Evolutionary conservation across 1,140 invertebrate species (phyloP).

Genomic region (Cecropterus lyciades): DNA sequence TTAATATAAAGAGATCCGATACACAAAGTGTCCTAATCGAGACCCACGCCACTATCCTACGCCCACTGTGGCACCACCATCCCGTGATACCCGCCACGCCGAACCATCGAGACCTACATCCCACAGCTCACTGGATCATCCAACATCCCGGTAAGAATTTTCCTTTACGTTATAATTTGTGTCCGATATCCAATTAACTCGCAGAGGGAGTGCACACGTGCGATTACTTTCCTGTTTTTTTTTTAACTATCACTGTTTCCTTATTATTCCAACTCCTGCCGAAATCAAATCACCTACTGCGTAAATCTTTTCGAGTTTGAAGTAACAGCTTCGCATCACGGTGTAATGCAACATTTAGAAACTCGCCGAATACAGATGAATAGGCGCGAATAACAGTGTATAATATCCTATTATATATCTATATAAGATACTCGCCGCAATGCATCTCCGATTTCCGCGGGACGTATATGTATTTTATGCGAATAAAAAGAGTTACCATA

Average conservation of each 20-base stretch:
- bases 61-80: conserved; percentile 71
- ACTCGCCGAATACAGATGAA: too few species aligned
- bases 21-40: conserved; percentile 64
- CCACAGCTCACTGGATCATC: conserved; percentile 79
- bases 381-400: too few species aligned
- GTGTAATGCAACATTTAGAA: too few species aligned
- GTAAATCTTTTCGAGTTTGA: neutral
- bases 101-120: conserved; percentile 78
- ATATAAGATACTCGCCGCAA: too few species aligned
- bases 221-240: neutral
- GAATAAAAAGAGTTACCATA: too few species aligned
- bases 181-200: conserved; percentile 63
- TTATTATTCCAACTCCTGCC: conserved; percentile 28
- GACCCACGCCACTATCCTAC: conserved; percentile 72
- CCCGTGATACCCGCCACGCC: conserved; percentile 74
- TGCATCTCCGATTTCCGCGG: too few species aligned
- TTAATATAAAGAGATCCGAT: conserved; percentile 49
- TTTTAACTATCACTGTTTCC: conserved; percentile 18
- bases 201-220: neutral
- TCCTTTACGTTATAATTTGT: conserved; percentile 79
- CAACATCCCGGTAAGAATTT: conserved; percentile 78
- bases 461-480: too few species aligned
- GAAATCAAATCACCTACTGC: conserved; percentile 11
- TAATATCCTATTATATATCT: too few species aligned
- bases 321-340: neutral